Percentiles rank a stretch among this genome's conserved stretches.
Conservation (phyloP, 2,888 invertebrate species). For the Sericinus montela region DNA sequence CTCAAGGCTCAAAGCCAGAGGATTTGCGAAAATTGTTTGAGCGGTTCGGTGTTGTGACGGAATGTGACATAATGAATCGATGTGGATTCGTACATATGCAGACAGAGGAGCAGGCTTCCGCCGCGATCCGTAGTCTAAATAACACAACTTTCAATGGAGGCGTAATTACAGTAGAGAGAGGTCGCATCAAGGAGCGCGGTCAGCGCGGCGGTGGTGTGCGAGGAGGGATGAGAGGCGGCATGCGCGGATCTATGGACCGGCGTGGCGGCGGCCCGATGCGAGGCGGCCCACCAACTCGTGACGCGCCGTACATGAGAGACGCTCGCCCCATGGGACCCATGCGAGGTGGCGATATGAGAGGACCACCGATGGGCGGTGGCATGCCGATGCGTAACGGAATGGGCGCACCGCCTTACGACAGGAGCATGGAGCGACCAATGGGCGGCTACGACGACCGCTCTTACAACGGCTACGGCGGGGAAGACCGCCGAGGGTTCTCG, state of each 20-base stretch:
- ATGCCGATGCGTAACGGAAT: slow-evolving; percentile 52
- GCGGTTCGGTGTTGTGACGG: slow-evolving; percentile 92
- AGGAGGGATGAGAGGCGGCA: slow-evolving; percentile 65
- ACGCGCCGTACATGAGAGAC: slow-evolving; percentile 49
- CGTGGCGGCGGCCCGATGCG: slow-evolving; percentile 52
- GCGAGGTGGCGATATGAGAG: slow-evolving; percentile 68
- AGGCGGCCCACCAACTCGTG: slow-evolving; percentile 44
- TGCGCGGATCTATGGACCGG: slow-evolving; percentile 56
- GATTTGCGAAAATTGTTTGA: slow-evolving; percentile 91
- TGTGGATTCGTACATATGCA: slow-evolving; percentile 97
- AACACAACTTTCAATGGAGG: slow-evolving; percentile 91
- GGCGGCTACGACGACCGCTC: slow-evolving; percentile 60
- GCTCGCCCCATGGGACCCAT: slow-evolving; percentile 47
- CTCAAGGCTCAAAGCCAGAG: slow-evolving; percentile 89
- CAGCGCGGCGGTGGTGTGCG: slow-evolving; percentile 73
- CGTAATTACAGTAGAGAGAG: slow-evolving; percentile 90
- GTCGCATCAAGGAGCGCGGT: slow-evolving; percentile 86
- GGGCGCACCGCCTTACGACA: slow-evolving; percentile 58
- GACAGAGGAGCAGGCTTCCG: slow-evolving; percentile 88
- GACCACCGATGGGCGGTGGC: slow-evolving; percentile 38
- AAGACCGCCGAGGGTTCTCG: slow-evolving; percentile 67
- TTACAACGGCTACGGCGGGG: slow-evolving; percentile 65
- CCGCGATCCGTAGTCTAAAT: slow-evolving; percentile 89
- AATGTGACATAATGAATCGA: slow-evolving; percentile 96
- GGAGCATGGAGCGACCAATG: slow-evolving; percentile 47